Conservation (phyloP, 2,113 vertebrate genomes). For the Rhynchomys soricoides region DNA sequence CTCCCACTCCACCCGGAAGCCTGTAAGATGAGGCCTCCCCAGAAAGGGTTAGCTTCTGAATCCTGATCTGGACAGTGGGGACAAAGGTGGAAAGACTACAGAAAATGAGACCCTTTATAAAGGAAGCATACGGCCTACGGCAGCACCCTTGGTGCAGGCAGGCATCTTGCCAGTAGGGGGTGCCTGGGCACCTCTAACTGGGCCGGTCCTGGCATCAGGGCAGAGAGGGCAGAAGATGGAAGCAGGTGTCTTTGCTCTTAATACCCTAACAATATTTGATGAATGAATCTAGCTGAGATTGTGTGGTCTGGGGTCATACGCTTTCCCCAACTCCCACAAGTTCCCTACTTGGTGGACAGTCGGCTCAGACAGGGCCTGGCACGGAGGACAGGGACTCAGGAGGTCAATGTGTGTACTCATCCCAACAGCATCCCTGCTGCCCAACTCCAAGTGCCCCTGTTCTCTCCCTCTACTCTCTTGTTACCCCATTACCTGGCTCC, state of each 20-base stretch:
- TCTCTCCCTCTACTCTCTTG: not conserved
- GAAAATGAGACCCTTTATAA: not conserved
- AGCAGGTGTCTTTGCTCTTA: not conserved
- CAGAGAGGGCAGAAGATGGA: not conserved
- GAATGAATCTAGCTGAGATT: not conserved
- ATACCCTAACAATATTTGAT: not conserved
- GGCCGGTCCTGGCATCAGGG: not conserved
- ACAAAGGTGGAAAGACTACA: not conserved
- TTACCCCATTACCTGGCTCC: constrained; percentile 94
- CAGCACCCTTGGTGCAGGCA: not conserved
- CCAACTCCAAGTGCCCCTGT: not conserved
- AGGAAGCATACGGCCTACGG: rapidly evolving
- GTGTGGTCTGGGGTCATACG: not conserved
- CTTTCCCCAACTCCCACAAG: not conserved
- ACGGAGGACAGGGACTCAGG: not conserved
- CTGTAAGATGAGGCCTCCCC: not conserved
- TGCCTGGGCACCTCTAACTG: constrained; percentile 17
- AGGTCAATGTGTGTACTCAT: not conserved
- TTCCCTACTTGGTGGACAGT: not conserved
- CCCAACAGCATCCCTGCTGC: not conserved
- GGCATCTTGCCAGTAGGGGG: constrained; percentile 63
- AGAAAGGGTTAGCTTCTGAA: not conserved
- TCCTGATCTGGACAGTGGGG: not conserved
- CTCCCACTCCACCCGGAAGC: not conserved
- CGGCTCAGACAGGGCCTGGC: not conserved